Conservation (phyloP, 2,888 invertebrate species). For the Rugalucina vietnamica region DNA sequence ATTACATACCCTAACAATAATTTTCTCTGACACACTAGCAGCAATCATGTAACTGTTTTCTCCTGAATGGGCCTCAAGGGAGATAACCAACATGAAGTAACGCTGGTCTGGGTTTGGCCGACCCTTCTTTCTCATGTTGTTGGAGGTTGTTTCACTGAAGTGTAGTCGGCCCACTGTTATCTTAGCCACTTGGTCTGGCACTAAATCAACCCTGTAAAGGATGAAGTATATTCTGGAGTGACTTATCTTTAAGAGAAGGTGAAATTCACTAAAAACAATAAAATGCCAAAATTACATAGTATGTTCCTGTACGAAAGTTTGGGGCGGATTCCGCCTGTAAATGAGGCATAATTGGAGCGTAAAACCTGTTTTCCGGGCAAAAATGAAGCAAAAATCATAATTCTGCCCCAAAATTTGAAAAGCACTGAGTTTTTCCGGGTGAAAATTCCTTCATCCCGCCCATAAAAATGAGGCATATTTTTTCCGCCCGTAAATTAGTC, state of each 20-base stretch:
- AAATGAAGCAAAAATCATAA: too few species aligned
- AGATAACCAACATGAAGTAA: constrained; percentile 97
- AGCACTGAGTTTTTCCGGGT: too few species aligned
- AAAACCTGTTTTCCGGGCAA: too few species aligned
- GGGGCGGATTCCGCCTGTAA: too few species aligned
- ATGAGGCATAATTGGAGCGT: too few species aligned
- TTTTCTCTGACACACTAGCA: constrained; percentile 97
- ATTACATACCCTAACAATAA: constrained; percentile 94
- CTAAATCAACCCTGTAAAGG: constrained; percentile 86
- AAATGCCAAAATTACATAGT: neutral
- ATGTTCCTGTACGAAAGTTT: neutral
- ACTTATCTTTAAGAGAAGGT: too few species aligned
- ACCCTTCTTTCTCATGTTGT: constrained; percentile 99
- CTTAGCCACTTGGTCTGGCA: constrained; percentile 86
- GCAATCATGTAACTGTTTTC: constrained; percentile 87
- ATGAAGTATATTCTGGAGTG: too few species aligned
- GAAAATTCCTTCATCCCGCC: too few species aligned
- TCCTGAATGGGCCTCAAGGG: constrained; percentile 94
- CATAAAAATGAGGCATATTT: too few species aligned
- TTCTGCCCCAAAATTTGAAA: too few species aligned
- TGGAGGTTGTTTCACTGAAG: constrained; percentile 99
- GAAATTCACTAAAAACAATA: neutral
- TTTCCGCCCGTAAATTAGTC: too few species aligned
- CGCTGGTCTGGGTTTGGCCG: constrained; percentile 99
- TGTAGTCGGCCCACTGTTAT: constrained; percentile 96